Evolutionary conservation across 2,888 invertebrate species (phyloP).

Genomic region (Phortica okadai): DNA sequence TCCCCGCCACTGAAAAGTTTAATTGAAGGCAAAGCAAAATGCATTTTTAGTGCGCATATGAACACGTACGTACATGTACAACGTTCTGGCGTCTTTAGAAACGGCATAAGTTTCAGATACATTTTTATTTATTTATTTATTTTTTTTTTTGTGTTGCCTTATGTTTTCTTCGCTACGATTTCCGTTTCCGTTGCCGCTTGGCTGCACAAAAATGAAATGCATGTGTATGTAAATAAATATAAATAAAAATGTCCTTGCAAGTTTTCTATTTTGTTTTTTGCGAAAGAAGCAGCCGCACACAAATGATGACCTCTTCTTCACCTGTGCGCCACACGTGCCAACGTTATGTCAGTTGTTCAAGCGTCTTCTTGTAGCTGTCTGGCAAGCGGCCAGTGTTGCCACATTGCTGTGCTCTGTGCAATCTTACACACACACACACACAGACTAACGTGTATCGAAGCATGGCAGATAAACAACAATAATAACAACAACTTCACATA

Average conservation of each 20-base stretch:
- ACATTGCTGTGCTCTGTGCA: not conserved
- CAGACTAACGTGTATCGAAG: not conserved
- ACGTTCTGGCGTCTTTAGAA: too few relatives aligned
- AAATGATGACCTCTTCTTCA: too few relatives aligned
- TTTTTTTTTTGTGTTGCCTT: too few relatives aligned
- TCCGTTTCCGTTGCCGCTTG: not conserved
- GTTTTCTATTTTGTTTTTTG: too few relatives aligned
- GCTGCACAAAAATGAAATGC: not conserved
- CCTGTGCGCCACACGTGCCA: too few relatives aligned
- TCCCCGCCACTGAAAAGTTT: slow-evolving; percentile 24
- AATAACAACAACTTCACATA: not conserved
- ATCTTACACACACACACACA: not conserved
- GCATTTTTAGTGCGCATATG: not conserved
- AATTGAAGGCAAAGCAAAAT: slow-evolving; percentile 6
- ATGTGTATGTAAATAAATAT: not conserved
- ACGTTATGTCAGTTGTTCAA: not conserved
- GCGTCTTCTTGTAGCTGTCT: not conserved
- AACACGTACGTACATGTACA: not conserved
- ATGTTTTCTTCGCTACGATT: not conserved
- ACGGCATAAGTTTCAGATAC: too few relatives aligned
- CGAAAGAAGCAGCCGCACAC: too few relatives aligned
- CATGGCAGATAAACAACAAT: not conserved
- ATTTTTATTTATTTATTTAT: too few relatives aligned
- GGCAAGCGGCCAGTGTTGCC: not conserved
- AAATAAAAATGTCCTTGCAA: not conserved